phyloP scores from a whole-genome alignment of 2,888 invertebrate species.

The Buathra laborator region DNA sequence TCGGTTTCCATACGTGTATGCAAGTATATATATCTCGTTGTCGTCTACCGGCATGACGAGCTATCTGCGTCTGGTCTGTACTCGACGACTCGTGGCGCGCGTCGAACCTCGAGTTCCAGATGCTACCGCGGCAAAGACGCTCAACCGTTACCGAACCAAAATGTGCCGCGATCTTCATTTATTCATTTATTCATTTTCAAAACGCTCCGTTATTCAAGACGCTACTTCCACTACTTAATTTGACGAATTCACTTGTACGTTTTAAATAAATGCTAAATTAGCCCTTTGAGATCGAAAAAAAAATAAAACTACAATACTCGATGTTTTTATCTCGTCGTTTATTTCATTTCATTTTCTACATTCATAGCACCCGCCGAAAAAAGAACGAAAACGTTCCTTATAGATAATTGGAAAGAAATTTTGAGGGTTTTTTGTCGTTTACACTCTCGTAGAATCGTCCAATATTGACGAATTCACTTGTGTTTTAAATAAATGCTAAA shows the following conservation, averaged over 20 bases:
- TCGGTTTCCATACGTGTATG: conserved; percentile 23
- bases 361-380: background rate
- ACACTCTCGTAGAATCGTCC: no score
- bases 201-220: no score
- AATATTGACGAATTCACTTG: no score
- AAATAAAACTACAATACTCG: no score
- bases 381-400: background rate
- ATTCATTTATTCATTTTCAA: background rate
- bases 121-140: conserved; percentile 46
- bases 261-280: no score
- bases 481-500: no score
- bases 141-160: conserved; percentile 10
- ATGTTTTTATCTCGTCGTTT: no score
- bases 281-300: no score
- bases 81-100: conserved; percentile 49
- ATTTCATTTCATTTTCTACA: no score
- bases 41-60: conserved; percentile 20
- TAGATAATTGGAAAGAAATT: background rate
- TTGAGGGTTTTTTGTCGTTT: background rate
- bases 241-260: no score
- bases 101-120: conserved; percentile 56
- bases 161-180: conserved; percentile 20
- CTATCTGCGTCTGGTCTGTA: conserved; percentile 32
- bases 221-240: no score
- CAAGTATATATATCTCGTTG: conserved; percentile 22